phyloP scores from a whole-genome alignment of 2,888 invertebrate species.

The Suillia variegata region DNA sequence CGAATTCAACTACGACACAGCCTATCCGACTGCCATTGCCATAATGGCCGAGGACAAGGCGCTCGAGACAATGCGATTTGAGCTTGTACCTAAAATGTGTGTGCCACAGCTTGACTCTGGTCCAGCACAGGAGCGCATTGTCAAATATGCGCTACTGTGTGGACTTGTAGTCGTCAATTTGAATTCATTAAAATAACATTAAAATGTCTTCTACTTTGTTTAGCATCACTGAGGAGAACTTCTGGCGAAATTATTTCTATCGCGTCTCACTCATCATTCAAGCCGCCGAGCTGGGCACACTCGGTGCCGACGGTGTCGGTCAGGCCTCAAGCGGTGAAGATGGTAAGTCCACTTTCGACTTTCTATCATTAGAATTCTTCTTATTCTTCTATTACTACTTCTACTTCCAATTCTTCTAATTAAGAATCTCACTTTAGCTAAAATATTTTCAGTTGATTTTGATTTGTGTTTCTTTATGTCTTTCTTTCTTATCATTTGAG shows the following conservation, averaged over 20 bases:
- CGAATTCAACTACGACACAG: conserved; percentile 90
- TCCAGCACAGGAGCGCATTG: background rate
- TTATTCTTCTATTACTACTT: conserved; percentile 13
- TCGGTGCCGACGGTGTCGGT: conserved; percentile 61
- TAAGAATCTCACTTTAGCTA: conserved; percentile 10
- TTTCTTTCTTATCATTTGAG: background rate
- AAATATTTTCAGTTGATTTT: conserved; percentile 11
- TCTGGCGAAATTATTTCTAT: conserved; percentile 99
- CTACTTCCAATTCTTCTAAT: conserved; percentile 19
- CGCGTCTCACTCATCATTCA: conserved; percentile 98
- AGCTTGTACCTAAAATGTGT: conserved; percentile 98
- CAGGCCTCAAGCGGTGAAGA: conserved; percentile 61
- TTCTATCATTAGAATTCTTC: conserved; percentile 14
- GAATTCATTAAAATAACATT: too few species aligned
- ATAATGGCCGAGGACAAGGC: conserved; percentile 95
- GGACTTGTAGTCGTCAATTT: too few species aligned
- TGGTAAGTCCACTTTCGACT: conserved; percentile 53
- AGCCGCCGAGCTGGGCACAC: conserved; percentile 76
- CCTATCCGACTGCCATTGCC: conserved; percentile 91
- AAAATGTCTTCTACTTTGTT: too few species aligned
- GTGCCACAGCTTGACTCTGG: too few species aligned
- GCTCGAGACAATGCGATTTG: conserved; percentile 98
- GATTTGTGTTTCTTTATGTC: conserved; percentile 4
- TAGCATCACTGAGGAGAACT: conserved; percentile 95
- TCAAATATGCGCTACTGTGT: too few species aligned